phyloP scores from a whole-genome alignment of 2,797 vertebrate genomes.

The Neosalanx taihuensis region DNA sequence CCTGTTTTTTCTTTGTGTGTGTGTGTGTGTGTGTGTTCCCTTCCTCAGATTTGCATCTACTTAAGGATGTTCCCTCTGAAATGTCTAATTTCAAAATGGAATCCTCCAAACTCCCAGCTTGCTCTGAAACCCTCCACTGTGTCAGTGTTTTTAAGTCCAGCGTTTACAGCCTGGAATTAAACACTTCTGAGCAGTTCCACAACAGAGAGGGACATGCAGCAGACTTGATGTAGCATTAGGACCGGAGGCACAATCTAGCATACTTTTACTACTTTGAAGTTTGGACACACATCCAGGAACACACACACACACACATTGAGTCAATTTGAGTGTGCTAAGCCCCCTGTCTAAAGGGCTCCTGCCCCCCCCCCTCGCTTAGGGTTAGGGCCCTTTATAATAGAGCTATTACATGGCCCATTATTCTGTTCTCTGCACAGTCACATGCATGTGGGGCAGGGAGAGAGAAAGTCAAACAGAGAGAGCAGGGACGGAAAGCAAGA shows the following conservation, averaged over 20 bases:
- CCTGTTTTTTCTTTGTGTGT: conserved; percentile 13
- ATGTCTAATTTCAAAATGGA: neutral
- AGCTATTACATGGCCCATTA: conserved; percentile 40
- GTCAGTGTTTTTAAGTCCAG: neutral
- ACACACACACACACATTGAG: neutral
- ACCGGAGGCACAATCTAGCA: conserved; percentile 11
- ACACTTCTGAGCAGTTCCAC: neutral
- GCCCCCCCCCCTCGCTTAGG: conserved; percentile 13
- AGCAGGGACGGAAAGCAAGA: no score
- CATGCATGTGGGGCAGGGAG: conserved; percentile 1
- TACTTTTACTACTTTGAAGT: conserved; percentile 37
- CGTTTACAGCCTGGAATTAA: neutral
- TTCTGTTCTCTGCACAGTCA: conserved; percentile 22
- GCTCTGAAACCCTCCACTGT: no score
- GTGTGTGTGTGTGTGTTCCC: conserved; percentile 1
- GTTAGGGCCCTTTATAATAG: conserved; percentile 21
- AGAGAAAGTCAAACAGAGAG: no score
- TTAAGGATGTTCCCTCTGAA: neutral
- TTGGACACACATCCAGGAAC: neutral
- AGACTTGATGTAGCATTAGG: conserved; percentile 18
- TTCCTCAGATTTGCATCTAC: neutral
- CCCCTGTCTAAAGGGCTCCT: conserved; percentile 20
- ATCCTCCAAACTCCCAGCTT: neutral
- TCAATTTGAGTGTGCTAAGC: conserved; percentile 13
- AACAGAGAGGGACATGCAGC: neutral